Evolutionary conservation across 1,140 invertebrate genomes (phyloP).

Genomic region (Drosophila ercepeae): DNA sequence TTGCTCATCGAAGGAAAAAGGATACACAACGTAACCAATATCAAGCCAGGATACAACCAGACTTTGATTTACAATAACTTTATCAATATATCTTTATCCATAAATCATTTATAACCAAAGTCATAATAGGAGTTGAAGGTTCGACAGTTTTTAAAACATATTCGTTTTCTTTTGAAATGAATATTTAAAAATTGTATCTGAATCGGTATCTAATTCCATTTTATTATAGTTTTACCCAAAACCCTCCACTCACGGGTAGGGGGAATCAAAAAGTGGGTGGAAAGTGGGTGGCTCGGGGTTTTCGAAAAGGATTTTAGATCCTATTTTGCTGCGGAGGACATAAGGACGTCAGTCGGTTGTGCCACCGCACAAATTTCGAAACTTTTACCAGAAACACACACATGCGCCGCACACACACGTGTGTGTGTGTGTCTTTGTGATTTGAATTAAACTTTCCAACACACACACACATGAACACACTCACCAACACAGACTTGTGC

Average conservation of each 20-base stretch:
- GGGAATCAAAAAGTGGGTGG: background rate
- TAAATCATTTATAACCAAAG: no score
- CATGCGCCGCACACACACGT: slow-evolving; percentile 43
- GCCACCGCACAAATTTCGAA: slow-evolving; percentile 77
- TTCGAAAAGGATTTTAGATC: slow-evolving; percentile 75
- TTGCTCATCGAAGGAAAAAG: background rate
- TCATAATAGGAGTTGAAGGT: no score
- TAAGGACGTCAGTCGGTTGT: slow-evolving; percentile 63
- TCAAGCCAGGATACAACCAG: background rate
- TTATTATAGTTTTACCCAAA: slow-evolving; percentile 59
- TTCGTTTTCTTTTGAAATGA: no score
- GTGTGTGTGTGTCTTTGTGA: slow-evolving; percentile 74
- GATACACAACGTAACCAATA: background rate
- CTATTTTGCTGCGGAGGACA: slow-evolving; percentile 65
- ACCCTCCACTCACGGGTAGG: background rate
- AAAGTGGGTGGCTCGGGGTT: background rate
- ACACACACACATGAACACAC: slow-evolving; percentile 35
- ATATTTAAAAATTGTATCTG: no score
- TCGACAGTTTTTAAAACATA: no score
- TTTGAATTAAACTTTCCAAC: slow-evolving; percentile 79
- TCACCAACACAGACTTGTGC: background rate
- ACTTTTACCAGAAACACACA: slow-evolving; percentile 68
- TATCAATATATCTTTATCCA: no score
- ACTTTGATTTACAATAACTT: background rate
- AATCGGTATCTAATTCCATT: slow-evolving; percentile 47